phyloP scores from a whole-genome alignment of 2,888 invertebrate species.

The Panopea generosa region DNA sequence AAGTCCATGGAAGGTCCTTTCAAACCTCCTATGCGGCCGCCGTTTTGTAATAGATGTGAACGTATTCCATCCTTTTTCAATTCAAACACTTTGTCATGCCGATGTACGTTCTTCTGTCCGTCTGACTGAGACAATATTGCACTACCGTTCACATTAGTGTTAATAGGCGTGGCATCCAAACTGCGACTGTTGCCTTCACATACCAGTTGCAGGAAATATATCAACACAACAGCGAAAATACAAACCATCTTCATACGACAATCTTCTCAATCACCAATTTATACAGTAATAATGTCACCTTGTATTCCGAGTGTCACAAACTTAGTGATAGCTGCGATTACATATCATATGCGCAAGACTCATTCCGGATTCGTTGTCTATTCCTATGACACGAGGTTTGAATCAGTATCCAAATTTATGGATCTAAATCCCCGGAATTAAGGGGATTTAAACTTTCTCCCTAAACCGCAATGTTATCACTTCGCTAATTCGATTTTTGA shows the following conservation, averaged over 20 bases:
- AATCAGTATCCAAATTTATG: conserved; percentile 35
- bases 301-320: not conserved
- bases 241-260: no score
- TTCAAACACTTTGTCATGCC: not conserved
- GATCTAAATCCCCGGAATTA: conserved; percentile 49
- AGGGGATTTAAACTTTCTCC: conserved; percentile 61
- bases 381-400: conserved; percentile 20
- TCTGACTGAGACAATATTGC: no score
- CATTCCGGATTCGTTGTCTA: conserved; percentile 5
- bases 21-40: conserved; percentile 34
- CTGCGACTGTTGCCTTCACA: no score
- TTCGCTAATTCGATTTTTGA: conserved; percentile 49
- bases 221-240: no score
- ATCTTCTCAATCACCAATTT: no score
- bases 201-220: no score
- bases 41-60: conserved; percentile 31
- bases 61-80: conserved; percentile 27
- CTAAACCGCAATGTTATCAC: conserved; percentile 51
- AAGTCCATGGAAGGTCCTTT: conserved; percentile 84
- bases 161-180: no score
- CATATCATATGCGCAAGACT: no score
- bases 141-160: no score
- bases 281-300: no score
- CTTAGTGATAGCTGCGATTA: not conserved
- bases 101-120: not conserved